phyloP scores from a whole-genome alignment of 2,888 invertebrate species.

The Resseliella maxima region DNA sequence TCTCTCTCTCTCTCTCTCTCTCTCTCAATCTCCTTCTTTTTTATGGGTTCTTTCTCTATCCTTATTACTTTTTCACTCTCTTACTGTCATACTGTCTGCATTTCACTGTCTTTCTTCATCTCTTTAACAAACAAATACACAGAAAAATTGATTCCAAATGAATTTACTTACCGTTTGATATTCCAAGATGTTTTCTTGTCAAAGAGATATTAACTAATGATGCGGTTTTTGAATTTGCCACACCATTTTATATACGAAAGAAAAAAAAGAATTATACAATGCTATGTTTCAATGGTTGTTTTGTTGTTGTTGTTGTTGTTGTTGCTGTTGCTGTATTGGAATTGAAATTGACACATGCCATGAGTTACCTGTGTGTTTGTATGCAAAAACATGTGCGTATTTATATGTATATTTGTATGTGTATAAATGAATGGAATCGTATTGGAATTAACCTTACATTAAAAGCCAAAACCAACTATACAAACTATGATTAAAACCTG shows the following conservation, averaged over 20 bases:
- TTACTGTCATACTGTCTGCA: no score
- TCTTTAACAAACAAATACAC: no score
- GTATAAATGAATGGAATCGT: background rate
- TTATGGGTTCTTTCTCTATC: no score
- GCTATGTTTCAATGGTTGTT: background rate
- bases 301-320: background rate
- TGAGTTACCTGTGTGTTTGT: no score
- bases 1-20: no score
- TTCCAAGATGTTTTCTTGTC: constrained; percentile 11
- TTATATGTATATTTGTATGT: background rate
- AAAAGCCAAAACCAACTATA: background rate
- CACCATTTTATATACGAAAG: constrained; percentile 6
- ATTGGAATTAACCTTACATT: background rate
- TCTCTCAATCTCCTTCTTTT: no score
- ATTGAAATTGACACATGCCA: no score
- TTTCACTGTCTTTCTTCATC: no score
- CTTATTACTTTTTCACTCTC: no score
- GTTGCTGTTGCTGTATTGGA: background rate
- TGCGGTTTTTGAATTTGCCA: background rate
- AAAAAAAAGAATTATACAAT: background rate
- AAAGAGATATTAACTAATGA: constrained; percentile 25
- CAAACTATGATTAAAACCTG: constrained; percentile 43
- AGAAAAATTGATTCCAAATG: background rate
- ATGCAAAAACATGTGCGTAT: background rate
- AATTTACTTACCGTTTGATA: background rate